A percentile compares a stretch with the other conserved stretches of the same genome.
phyloP scores from a whole-genome alignment of 2,888 invertebrate genomes.

The Patella caerulea region DNA sequence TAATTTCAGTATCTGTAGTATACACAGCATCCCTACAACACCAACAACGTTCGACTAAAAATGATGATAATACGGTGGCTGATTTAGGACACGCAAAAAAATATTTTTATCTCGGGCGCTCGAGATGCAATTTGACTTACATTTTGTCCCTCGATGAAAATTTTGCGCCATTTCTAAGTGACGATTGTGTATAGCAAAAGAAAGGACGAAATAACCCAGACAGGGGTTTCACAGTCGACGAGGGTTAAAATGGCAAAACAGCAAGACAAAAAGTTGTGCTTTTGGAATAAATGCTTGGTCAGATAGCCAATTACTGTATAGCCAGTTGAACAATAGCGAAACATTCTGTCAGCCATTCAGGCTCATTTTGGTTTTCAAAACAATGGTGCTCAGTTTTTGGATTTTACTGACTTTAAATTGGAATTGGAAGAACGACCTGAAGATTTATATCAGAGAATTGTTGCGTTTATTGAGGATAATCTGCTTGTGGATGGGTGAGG shows the following conservation, averaged over 20 bases:
- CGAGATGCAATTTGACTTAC: too few relatives aligned
- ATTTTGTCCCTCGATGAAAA: too few relatives aligned
- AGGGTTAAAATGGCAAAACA: not conserved
- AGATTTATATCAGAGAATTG: not conserved
- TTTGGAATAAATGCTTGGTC: not conserved
- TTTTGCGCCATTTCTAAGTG: not conserved
- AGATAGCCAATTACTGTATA: not conserved
- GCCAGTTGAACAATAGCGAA: not conserved
- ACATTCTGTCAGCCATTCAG: not conserved
- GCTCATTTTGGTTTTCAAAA: constrained; percentile 9
- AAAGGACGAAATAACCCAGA: not conserved
- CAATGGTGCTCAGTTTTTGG: constrained; percentile 3
- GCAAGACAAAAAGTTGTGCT: not conserved
- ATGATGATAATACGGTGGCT: too few relatives aligned
- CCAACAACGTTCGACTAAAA: too few relatives aligned
- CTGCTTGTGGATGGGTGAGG: not conserved
- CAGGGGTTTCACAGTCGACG: not conserved
- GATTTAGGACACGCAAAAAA: too few relatives aligned
- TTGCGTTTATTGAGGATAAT: not conserved
- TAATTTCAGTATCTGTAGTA: too few relatives aligned
- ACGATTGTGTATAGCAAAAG: not conserved
- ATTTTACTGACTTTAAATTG: not conserved
- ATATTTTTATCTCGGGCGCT: too few relatives aligned
- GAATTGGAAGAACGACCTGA: not conserved
- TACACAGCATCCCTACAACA: too few relatives aligned